A percentile compares a stretch with the other conserved stretches of the same genome.
Conservation (phyloP, 2,113 vertebrate species). For the Mustela nigripes region DNA sequence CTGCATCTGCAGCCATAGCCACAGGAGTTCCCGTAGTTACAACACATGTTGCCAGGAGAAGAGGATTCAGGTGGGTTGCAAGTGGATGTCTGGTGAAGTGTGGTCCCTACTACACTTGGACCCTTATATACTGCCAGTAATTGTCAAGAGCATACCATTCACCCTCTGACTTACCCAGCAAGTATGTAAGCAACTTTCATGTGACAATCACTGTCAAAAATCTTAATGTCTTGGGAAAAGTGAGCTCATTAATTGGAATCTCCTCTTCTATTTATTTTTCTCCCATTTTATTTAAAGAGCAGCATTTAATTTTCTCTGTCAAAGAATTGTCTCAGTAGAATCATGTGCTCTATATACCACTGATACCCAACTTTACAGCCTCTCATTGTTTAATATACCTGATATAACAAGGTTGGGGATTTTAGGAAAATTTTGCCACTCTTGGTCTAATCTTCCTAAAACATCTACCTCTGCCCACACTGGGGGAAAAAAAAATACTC, state of each 20-base stretch:
- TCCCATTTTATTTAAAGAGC: neutral
- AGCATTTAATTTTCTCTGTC: neutral
- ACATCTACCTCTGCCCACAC: neutral
- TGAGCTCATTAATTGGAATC: neutral
- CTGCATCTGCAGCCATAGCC: neutral
- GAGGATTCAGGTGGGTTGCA: neutral
- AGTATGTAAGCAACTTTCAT: neutral
- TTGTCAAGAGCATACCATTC: neutral
- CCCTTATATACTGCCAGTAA: conserved; percentile 22
- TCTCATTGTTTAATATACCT: neutral
- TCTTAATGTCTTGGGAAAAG: neutral
- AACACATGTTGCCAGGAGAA: conserved; percentile 41
- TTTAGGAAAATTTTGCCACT: neutral
- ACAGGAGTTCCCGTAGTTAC: conserved; percentile 3
- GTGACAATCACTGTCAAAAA: neutral
- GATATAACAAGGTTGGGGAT: neutral
- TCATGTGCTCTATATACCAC: neutral
- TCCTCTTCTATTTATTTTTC: neutral
- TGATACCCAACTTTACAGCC: neutral
- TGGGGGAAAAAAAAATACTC: neutral
- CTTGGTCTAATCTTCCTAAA: neutral
- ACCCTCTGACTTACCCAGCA: conserved; percentile 9
- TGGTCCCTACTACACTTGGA: neutral
- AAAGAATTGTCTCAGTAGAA: neutral
- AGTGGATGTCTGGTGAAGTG: neutral